Percentiles rank a stretch among this genome's conserved stretches.
Evolutionary conservation across 2,888 invertebrate species (phyloP).

Genomic region (Lithophane ornitopus): DNA sequence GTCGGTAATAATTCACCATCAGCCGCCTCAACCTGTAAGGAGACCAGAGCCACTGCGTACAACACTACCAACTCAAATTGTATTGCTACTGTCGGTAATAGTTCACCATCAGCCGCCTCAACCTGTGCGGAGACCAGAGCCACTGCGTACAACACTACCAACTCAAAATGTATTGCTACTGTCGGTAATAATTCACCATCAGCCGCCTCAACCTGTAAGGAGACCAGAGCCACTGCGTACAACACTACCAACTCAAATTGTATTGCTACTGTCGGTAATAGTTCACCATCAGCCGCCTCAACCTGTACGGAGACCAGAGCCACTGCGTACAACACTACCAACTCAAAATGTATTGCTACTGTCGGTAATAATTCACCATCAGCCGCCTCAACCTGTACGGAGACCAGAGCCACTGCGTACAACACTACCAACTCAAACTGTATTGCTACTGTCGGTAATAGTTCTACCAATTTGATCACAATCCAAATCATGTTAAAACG

Average conservation of each 20-base stretch:
- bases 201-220: conserved; percentile 95
- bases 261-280: conserved; percentile 97
- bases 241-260: conserved; percentile 93
- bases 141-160: conserved; percentile 94
- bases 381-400: conserved; percentile 95
- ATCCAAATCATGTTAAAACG: conserved; percentile 55
- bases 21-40: conserved; percentile 95
- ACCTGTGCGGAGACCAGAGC: conserved; percentile 95
- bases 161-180: conserved; percentile 95
- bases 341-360: conserved; percentile 95
- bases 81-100: conserved; percentile 97
- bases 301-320: conserved; percentile 95
- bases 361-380: too few relatives aligned
- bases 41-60: conserved; percentile 94
- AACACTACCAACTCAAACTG: conserved; percentile 93
- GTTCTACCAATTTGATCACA: conserved; percentile 38
- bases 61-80: conserved; percentile 93
- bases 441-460: conserved; percentile 93
- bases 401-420: conserved; percentile 94
- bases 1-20: conserved; percentile 91
- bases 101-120: conserved; percentile 94
- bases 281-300: conserved; percentile 94
- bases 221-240: conserved; percentile 94
- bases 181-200: too few relatives aligned
- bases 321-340: conserved; percentile 94